These are phyloP conservation scores for Bhutanitis thaidina DNA, from an alignment of 2,888 invertebrate genomes.

Conservation along the genomic window DNA sequence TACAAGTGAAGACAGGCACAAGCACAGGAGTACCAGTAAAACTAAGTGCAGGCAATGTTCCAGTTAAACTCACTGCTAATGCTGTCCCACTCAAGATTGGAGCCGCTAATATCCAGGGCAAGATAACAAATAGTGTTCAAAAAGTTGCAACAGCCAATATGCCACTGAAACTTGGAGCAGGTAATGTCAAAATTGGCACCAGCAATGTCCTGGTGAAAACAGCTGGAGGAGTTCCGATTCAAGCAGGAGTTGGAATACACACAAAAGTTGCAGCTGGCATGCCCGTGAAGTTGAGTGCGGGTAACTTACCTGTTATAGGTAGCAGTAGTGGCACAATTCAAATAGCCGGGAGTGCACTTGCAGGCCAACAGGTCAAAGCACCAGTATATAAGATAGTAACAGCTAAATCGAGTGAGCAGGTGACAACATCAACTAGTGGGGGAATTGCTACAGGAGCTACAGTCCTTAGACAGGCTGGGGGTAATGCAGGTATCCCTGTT, in stretches of 20 bases:
- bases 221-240: conserved; percentile 59
- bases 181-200: conserved; percentile 70
- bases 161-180: conserved; percentile 64
- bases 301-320: conserved; percentile 58
- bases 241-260: conserved; percentile 56
- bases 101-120: conserved; percentile 62
- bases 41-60: conserved; percentile 54
- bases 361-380: conserved; percentile 60
- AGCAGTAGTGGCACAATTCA: conserved; percentile 60
- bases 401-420: conserved; percentile 63
- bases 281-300: conserved; percentile 65
- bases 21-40: conserved; percentile 58
- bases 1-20: conserved; percentile 65
- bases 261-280: conserved; percentile 54
- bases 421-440: conserved; percentile 39
- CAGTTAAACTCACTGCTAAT: conserved; percentile 61
- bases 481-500: conserved; percentile 83
- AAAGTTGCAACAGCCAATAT: conserved; percentile 47
- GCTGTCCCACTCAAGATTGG: conserved; percentile 67
- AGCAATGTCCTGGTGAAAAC: conserved; percentile 71
- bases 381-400: conserved; percentile 76
- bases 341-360: conserved; percentile 50
- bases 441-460: conserved; percentile 57
- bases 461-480: conserved; percentile 72
- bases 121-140: conserved; percentile 56